These are phyloP conservation scores for Deroptyus accipitrinus DNA, from an alignment of 2,113 vertebrate species.

Conservation along the genomic window DNA sequence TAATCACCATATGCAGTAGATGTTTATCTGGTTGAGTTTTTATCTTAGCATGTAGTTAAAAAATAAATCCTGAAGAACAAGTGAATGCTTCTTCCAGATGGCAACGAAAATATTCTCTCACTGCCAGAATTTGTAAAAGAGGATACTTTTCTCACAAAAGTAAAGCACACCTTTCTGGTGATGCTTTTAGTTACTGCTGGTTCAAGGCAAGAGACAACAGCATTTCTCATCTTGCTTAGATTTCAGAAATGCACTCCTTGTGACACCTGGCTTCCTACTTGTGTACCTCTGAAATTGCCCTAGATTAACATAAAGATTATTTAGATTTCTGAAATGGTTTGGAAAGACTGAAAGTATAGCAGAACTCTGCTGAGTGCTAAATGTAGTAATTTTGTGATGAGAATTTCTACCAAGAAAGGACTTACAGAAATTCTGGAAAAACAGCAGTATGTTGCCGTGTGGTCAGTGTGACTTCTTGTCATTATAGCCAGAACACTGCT, in stretches of 20 bases:
- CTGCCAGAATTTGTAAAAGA: neutral
- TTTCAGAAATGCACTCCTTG: neutral
- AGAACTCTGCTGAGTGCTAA: neutral
- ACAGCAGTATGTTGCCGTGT: rapidly evolving
- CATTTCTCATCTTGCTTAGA: neutral
- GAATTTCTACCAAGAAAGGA: neutral
- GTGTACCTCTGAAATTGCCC: neutral
- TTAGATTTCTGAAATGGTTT: neutral
- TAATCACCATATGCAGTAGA: neutral
- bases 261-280: neutral
- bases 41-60: neutral
- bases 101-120: neutral
- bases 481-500: neutral
- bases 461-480: neutral
- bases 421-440: neutral
- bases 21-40: neutral
- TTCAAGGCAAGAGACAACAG: neutral
- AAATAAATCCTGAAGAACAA: neutral
- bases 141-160: neutral
- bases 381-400: neutral
- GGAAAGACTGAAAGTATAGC: neutral
- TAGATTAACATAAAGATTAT: neutral
- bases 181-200: neutral
- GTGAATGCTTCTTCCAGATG: neutral
- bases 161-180: neutral